Base-by-base conservation (phyloP, 1,140 invertebrate species). In the Drosophila yakuba region DNA sequence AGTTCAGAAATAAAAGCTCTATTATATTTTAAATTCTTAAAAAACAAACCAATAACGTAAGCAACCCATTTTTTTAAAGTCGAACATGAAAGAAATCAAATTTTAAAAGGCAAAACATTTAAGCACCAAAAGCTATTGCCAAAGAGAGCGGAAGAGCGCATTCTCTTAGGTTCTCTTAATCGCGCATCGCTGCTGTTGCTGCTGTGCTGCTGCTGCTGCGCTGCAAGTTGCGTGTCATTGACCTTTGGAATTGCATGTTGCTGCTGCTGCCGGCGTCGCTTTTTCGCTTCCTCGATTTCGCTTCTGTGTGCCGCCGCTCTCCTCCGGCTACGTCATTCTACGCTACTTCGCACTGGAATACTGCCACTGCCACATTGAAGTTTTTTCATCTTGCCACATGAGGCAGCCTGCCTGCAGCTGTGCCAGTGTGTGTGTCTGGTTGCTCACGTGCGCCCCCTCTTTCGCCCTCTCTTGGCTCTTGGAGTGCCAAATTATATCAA, bases 191-290 rank as follows among this genome's bases (percentile, higher is more conserved):
- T 32, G 63, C n/a, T 79, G 58, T 58, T 59, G 43, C 62, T 69
- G 61, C 69, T 63, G 55, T 50, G 76, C 79, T 63, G 55, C 55
- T 43, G 52, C 58, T 69, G 61, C 71, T 74, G 56, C 55, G 76
- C 79, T 80, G 84, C 76, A 74, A 57, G 88, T 69, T 74, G 74
- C 69, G 90, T 91, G 89, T 91, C 89, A 91, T 91, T 91, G 89
- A 91, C 89, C 89, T 91, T 91, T 91, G 84, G 81, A 91, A 91
- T 91, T 91, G 89, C 85, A 88, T 91, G 72, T 89, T 78, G 69
- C 79, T 63, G 63, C 52, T 74, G 78, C 74, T 66, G 59, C 41
- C 41, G 32, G 58, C 56, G 41, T 47, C 35, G 80, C 55, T 83
- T 75, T 75, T 47, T 45, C 32, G 80, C 55, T 83, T 71, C 32